These are phyloP conservation scores for Ancistrus triradiatus DNA, from an alignment of 2,113 vertebrate species.

Conservation along the genomic window DNA sequence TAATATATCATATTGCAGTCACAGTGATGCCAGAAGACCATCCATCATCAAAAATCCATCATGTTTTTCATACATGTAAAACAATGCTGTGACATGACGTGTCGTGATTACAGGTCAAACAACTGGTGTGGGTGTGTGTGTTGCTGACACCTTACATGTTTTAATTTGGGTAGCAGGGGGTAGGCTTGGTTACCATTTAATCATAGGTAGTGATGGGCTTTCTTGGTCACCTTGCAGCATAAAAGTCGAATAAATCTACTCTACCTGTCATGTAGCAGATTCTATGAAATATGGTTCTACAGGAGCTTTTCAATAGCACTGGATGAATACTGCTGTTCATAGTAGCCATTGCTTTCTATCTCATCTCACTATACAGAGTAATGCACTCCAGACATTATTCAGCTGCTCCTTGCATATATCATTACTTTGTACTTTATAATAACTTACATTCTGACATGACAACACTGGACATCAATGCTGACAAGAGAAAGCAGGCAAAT, in stretches of 20 bases:
- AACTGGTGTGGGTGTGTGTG: no score
- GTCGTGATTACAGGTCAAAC: conserved; percentile 9
- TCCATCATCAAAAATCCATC: not conserved
- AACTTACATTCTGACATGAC: no score
- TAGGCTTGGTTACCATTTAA: conserved; percentile 26
- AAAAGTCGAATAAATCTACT: conserved; percentile 23
- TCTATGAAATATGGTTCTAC: conserved; percentile 18
- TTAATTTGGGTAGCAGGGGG: conserved; percentile 24
- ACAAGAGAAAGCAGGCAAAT: no score
- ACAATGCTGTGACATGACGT: not conserved
- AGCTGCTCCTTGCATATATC: not conserved
- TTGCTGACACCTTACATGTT: not conserved
- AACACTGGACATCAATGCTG: no score
- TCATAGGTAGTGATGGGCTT: conserved; percentile 15
- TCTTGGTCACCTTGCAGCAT: conserved; percentile 25
- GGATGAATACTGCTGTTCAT: not conserved
- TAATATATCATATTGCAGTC: conserved; percentile 3
- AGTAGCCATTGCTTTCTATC: not conserved
- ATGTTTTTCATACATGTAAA: not conserved
- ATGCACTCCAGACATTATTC: not conserved
- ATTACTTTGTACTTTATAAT: not conserved
- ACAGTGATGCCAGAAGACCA: not conserved
- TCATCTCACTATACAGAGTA: conserved; percentile 1
- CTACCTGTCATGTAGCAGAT: not conserved
- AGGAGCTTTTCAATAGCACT: conserved; percentile 19